Percentiles rank a stretch among this genome's conserved stretches.
Conservation (phyloP, 2,113 vertebrate species). For the Pogonocichla stellata region DNA sequence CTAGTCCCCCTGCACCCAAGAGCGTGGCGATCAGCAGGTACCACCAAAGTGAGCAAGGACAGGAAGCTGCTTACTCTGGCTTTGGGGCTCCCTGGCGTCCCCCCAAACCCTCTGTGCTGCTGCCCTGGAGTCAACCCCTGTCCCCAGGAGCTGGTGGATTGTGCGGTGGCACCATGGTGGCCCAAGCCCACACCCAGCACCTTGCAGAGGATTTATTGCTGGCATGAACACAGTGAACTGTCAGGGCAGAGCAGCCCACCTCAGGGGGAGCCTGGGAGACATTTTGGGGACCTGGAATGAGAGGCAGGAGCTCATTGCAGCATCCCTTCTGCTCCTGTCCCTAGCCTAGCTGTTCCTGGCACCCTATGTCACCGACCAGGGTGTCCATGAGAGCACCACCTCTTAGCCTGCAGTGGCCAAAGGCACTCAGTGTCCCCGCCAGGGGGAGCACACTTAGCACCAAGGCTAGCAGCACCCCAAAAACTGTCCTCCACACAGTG, state of each 20-base stretch:
- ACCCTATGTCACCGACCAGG: rapidly evolving
- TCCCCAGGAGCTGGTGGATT: slow-evolving; percentile 1
- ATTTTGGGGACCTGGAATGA: neutral
- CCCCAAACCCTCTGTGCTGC: neutral
- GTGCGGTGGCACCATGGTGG: neutral
- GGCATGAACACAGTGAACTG: slow-evolving; percentile 60
- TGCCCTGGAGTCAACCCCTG: neutral
- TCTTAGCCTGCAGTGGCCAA: neutral
- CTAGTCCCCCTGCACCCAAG: neutral
- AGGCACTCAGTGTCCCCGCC: neutral
- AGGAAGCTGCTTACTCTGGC: neutral
- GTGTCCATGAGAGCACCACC: neutral
- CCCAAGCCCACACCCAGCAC: neutral
- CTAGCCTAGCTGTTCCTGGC: neutral
- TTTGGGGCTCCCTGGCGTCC: neutral
- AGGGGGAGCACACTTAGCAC: slow-evolving; percentile 13
- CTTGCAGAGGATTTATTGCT: slow-evolving; percentile 46
- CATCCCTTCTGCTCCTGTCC: neutral
- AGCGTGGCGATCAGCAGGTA: rapidly evolving
- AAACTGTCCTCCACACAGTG: neutral
- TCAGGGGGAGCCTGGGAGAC: rapidly evolving
- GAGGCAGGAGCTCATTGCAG: neutral
- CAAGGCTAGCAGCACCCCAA: neutral
- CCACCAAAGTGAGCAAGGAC: neutral
- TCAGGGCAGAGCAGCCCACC: neutral